A percentile compares a stretch with the other conserved stretches of the same genome.
phyloP scores from a whole-genome alignment of 2,797 vertebrate genomes.

The Premnoplex brunnescens region DNA sequence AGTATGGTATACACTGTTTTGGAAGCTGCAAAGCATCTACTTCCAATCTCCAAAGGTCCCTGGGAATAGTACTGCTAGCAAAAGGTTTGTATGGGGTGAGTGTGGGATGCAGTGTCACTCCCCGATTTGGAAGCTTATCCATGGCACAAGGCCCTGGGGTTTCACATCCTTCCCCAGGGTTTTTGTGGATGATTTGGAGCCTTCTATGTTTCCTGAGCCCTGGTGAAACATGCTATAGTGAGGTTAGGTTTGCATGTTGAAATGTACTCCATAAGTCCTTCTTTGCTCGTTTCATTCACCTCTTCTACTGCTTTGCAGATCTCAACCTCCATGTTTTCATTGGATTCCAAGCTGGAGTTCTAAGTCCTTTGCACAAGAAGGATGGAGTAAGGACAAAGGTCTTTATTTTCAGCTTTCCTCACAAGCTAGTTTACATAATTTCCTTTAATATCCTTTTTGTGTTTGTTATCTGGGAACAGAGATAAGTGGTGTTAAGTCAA shows the following conservation, averaged over 20 bases:
- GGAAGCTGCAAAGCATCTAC: background rate
- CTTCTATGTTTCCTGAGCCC: background rate
- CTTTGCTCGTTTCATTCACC: background rate
- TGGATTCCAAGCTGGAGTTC: background rate
- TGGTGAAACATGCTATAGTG: rapidly evolving
- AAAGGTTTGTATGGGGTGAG: background rate
- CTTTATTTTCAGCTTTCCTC: background rate
- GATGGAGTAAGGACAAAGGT: background rate
- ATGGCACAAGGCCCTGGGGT: background rate
- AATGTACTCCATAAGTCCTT: rapidly evolving
- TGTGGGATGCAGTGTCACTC: background rate
- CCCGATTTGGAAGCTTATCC: background rate
- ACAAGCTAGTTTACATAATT: background rate
- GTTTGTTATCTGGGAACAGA: background rate
- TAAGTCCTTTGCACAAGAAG: background rate
- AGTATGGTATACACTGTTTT: background rate
- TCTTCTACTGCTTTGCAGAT: background rate
- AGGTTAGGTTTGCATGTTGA: background rate
- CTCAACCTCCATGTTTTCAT: background rate
- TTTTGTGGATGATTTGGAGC: background rate
- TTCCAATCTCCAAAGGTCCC: background rate
- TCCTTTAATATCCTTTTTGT: background rate
- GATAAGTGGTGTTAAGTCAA: background rate
- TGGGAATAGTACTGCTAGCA: rapidly evolving
- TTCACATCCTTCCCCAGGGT: background rate